phyloP scores from a whole-genome alignment of 2,888 invertebrate genomes.

The Spodoptera picta region DNA sequence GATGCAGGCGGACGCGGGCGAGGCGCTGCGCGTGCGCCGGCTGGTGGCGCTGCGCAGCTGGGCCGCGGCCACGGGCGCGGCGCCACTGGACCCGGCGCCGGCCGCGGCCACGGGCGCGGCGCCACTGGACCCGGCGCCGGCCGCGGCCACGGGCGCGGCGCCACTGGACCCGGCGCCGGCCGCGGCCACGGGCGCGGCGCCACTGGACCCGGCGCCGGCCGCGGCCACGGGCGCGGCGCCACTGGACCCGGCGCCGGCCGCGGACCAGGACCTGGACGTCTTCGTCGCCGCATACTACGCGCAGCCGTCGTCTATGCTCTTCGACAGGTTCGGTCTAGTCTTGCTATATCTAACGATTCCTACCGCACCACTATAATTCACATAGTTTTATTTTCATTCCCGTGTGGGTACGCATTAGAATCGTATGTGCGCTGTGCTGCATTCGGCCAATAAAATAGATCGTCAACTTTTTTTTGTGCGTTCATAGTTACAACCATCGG shows the following conservation, averaged over 20 bases:
- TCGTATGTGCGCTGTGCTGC: no score
- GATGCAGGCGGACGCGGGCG: slow-evolving; percentile 11
- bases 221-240: slow-evolving; percentile 26
- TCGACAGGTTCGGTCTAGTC: slow-evolving; percentile 74
- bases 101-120: slow-evolving; percentile 41
- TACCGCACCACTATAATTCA: background rate
- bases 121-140: slow-evolving; percentile 19
- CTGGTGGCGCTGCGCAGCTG: slow-evolving; percentile 63
- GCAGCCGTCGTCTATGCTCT: slow-evolving; percentile 75
- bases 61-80: slow-evolving; percentile 26
- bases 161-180: slow-evolving; percentile 10
- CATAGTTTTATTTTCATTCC: no score
- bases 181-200: slow-evolving; percentile 20
- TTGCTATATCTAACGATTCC: no score
- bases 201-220: slow-evolving; percentile 35
- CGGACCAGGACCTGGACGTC: slow-evolving; percentile 69
- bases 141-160: slow-evolving; percentile 39
- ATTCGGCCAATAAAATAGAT: no score
- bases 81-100: slow-evolving; percentile 17
- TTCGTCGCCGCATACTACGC: slow-evolving; percentile 72
- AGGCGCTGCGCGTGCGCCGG: background rate
- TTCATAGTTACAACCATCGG: no score
- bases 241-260: slow-evolving; percentile 44
- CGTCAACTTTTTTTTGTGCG: no score
- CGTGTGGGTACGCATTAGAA: no score